phyloP scores from a whole-genome alignment of 2,888 invertebrate genomes.

The Tipula confusa region DNA sequence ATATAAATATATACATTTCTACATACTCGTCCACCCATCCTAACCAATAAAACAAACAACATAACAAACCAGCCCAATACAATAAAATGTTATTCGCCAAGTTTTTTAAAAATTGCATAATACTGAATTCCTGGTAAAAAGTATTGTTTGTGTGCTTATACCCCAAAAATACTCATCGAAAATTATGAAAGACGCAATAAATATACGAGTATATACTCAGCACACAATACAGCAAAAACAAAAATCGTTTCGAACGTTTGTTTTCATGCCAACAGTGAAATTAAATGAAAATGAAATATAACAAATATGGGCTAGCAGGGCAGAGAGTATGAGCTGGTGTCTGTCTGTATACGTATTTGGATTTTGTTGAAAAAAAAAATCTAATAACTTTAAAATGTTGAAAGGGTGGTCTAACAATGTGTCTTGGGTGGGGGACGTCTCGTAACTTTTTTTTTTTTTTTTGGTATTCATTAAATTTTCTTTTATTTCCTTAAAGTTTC shows the following conservation, averaged over 20 bases:
- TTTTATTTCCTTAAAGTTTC: neutral
- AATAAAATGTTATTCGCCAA: conserved; percentile 7
- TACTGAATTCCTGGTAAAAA: conserved; percentile 26
- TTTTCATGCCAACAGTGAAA: conserved; percentile 12
- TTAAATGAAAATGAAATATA: conserved; percentile 29
- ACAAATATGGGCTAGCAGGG: conserved; percentile 30
- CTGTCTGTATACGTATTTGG: neutral
- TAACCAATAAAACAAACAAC: neutral
- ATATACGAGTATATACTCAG: neutral
- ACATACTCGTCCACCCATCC: no score
- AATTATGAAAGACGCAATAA: conserved; percentile 7
- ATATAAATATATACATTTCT: no score
- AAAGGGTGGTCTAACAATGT: neutral
- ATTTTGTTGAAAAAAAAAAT: neutral
- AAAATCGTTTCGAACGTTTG: conserved; percentile 21
- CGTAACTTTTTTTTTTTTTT: no score
- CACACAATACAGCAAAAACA: neutral
- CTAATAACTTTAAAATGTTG: neutral
- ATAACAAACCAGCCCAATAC: neutral
- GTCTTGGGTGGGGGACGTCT: neutral
- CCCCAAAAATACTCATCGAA: conserved; percentile 14
- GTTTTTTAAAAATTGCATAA: conserved; percentile 29
- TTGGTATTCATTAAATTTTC: neutral
- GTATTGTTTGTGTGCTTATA: neutral
- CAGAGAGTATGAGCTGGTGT: conserved; percentile 27